Conservation (phyloP, 2,113 vertebrate genomes). For the Danio rerio region GRCz12tu NC_133178.1:63975501-63976000, state of each 20-base stretch:
- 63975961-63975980: too few species aligned
- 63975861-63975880: slow-evolving; percentile 10
- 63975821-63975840: neutral
- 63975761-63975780: slow-evolving; percentile 39
- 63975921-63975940: too few species aligned
- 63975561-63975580: neutral
- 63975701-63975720: neutral
- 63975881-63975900: neutral
- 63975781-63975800: slow-evolving; percentile 8
- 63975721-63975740: neutral
- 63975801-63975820: slow-evolving; percentile 36
- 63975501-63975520: neutral
- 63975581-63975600: neutral
- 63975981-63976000: too few species aligned
- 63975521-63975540: neutral
- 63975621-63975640: neutral
- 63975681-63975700: neutral
- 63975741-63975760: neutral
- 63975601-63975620: neutral
- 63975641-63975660: slow-evolving; percentile 1
- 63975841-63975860: neutral
- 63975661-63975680: neutral
- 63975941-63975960: too few species aligned
- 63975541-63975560: neutral
- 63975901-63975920: too few species aligned